Evolutionary conservation across 2,888 invertebrate species (phyloP).

Genomic region (Osmoderma eremita): DNA sequence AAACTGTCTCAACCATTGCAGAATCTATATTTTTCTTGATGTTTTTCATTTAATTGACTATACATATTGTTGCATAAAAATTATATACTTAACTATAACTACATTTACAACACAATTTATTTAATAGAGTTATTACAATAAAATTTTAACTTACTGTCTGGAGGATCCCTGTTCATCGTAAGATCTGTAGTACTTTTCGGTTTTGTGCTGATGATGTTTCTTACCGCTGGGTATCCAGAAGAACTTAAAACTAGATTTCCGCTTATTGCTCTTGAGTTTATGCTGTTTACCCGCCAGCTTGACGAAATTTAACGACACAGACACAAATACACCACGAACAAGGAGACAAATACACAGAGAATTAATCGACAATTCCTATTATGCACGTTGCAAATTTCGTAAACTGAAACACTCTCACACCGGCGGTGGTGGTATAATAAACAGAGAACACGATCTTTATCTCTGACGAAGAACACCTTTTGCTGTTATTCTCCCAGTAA

Average conservation of each 20-base stretch:
- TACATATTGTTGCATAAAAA: neutral
- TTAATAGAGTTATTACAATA: neutral
- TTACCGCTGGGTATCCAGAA: conserved; percentile 37
- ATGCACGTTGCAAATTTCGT: no score
- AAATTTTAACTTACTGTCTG: conserved; percentile 33
- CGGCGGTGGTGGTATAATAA: no score
- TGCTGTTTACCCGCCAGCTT: conserved; percentile 40
- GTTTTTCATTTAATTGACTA: neutral
- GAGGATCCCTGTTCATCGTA: conserved; percentile 30
- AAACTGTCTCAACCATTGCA: no score
- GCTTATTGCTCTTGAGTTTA: conserved; percentile 25
- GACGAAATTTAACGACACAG: conserved; percentile 11
- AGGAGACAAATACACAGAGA: no score
- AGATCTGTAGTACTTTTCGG: conserved; percentile 32
- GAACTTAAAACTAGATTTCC: conserved; percentile 29
- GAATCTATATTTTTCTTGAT: neutral
- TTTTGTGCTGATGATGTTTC: conserved; percentile 30
- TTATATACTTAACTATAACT: conserved; percentile 14
- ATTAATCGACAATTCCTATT: no score
- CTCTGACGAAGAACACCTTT: no score
- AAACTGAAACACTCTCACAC: no score
- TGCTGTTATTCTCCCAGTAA: no score
- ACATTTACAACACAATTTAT: conserved; percentile 3
- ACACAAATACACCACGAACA: no score
- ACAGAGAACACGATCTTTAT: no score